Percentiles rank a stretch among this genome's conserved stretches.
phyloP scores from a whole-genome alignment of 2,113 vertebrate species.

The Cyanocitta stelleri region DNA sequence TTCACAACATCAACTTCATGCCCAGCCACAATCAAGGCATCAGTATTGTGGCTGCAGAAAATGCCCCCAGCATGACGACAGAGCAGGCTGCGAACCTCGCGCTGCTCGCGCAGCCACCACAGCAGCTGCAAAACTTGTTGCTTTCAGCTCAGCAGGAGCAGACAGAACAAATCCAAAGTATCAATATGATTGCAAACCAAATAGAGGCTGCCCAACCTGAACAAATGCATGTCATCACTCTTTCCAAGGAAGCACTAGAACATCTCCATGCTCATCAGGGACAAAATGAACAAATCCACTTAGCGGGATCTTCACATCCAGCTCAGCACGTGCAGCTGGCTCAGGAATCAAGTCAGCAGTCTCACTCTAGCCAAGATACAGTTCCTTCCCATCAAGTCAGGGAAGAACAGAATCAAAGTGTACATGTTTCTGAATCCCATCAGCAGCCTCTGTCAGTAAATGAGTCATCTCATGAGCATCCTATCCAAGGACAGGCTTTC shows the following conservation, averaged over 20 bases:
- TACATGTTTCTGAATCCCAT: slow-evolving; percentile 58
- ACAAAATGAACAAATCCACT: slow-evolving; percentile 61
- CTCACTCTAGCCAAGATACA: slow-evolving; percentile 59
- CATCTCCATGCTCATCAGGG: slow-evolving; percentile 83
- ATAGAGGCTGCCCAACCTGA: slow-evolving; percentile 74
- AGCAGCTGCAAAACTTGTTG: slow-evolving; percentile 80
- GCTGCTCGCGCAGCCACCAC: slow-evolving; percentile 78
- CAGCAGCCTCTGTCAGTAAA: slow-evolving; percentile 70
- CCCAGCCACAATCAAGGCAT: slow-evolving; percentile 81
- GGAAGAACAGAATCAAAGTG: slow-evolving; percentile 68
- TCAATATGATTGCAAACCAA: slow-evolving; percentile 77
- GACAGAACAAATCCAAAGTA: slow-evolving; percentile 78
- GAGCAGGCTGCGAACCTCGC: slow-evolving; percentile 76
- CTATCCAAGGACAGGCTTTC: slow-evolving; percentile 76
- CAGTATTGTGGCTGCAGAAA: slow-evolving; percentile 78
- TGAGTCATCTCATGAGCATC: slow-evolving; percentile 69
- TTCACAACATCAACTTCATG: slow-evolving; percentile 85
- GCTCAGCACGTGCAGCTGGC: slow-evolving; percentile 71
- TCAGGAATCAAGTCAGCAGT: slow-evolving; percentile 56
- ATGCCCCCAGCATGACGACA: slow-evolving; percentile 51
- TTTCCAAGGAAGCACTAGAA: slow-evolving; percentile 89
- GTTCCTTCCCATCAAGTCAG: slow-evolving; percentile 54
- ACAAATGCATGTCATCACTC: slow-evolving; percentile 90
- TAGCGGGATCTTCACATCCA: slow-evolving; percentile 36
- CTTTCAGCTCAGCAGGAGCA: slow-evolving; percentile 77